These are phyloP conservation scores for Apantesis nais DNA, from an alignment of 2,888 invertebrate species.

Conservation along the genomic window DNA sequence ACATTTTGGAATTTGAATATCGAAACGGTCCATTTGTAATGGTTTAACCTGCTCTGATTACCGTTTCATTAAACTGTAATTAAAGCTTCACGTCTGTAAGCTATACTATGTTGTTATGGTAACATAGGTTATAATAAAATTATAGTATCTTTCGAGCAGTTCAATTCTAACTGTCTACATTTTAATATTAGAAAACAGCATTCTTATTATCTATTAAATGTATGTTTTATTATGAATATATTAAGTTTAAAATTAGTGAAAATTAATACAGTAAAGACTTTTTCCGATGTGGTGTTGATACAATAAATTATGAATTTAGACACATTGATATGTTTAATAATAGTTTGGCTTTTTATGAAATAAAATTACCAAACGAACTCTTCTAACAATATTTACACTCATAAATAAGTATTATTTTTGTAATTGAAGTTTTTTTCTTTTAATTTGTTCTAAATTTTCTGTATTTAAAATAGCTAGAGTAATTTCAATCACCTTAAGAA, in stretches of 20 bases:
- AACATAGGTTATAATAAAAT: neutral
- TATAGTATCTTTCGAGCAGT: neutral
- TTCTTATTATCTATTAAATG: neutral
- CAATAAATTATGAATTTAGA: no score
- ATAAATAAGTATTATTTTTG: no score
- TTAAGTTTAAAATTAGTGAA: neutral
- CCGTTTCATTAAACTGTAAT: conserved; percentile 7
- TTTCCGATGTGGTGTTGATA: no score
- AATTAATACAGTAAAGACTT: neutral
- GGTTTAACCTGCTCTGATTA: conserved; percentile 12
- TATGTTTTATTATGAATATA: neutral
- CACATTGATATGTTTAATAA: no score
- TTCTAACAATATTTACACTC: no score
- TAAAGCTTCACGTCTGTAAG: neutral
- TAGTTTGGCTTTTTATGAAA: no score
- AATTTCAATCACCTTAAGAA: no score
- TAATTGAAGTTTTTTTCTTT: no score
- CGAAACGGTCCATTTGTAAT: conserved; percentile 26
- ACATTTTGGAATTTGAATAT: conserved; percentile 30
- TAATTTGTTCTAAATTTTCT: no score
- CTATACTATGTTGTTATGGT: neutral
- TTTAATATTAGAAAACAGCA: neutral
- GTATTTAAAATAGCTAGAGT: no score
- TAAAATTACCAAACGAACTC: no score
- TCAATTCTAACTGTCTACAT: neutral